Conservation (phyloP, 2,797 vertebrate genomes). For the Pagetopsis macropterus region DNA sequence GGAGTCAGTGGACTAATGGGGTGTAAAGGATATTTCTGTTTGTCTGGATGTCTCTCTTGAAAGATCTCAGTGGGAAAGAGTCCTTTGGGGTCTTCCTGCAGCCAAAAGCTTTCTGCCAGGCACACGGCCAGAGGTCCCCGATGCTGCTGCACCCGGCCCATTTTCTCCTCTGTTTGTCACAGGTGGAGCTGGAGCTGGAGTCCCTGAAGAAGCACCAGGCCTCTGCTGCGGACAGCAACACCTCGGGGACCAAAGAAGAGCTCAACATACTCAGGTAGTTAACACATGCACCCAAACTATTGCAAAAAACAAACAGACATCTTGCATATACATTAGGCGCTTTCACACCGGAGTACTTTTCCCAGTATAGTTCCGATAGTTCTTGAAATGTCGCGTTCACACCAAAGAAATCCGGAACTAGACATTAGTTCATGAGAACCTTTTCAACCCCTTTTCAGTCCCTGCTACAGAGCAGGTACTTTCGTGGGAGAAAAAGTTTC, state of each 20-base stretch:
- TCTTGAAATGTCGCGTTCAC: no score
- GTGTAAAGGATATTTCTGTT: conserved; percentile 36
- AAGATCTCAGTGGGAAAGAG: conserved; percentile 20
- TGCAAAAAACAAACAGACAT: background rate
- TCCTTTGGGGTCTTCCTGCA: conserved; percentile 41
- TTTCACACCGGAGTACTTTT: no score
- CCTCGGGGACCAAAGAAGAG: conserved; percentile 84
- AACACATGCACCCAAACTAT: background rate
- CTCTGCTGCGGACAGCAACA: conserved; percentile 74
- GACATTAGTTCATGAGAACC: no score
- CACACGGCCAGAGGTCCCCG: conserved; percentile 26
- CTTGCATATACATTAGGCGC: no score
- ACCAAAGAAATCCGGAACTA: no score
- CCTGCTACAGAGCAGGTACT: no score
- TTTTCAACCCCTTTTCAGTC: no score
- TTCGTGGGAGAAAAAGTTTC: no score
- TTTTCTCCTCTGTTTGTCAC: conserved; percentile 45
- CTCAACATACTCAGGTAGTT: conserved; percentile 86
- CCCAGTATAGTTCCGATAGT: no score
- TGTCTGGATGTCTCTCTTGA: conserved; percentile 38
- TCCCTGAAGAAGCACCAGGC: conserved; percentile 86
- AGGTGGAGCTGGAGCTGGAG: conserved; percentile 91
- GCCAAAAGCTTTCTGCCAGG: conserved; percentile 45
- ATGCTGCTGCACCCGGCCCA: conserved; percentile 16
- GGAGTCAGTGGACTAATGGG: conserved; percentile 28